Base-by-base conservation (phyloP, 2,113 vertebrate genomes). In the Periophthalmodon schlosseri region DNA sequence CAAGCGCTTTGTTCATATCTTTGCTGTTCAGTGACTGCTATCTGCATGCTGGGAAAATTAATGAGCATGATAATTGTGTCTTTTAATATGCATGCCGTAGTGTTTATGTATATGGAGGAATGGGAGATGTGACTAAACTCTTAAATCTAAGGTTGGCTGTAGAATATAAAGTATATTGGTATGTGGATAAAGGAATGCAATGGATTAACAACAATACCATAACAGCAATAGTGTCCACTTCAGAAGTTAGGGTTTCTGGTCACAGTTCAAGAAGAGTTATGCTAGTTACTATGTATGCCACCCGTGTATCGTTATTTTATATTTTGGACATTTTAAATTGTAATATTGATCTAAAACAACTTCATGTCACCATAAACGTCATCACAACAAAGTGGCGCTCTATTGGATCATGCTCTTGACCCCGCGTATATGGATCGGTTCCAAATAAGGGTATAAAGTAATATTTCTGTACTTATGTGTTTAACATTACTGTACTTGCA, bases 41-140 rank as follows among this genome's bases (percentile, higher is more conserved):
- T 76, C 79, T 81, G 71, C 71, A 68, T 39, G 73, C 69, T 13
- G 49, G 71, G 77, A 85, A 80, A 85, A 72, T 80, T 65, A 83
- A 86, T 80, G 70, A 89, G 70, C 88, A 75, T 47, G 74, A 69
- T 21, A 52, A 70, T 80, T 68, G 58, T 54, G 33, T 65, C 63
- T 50, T 64, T 77, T 76, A 20, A 60, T 69, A 20, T 79, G 50
- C 24, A 69, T 50, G 44, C 65, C 73, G n/a, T 74, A 44, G n/a
- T 44, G 72, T 24, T 72, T 36, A 36, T 78, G 16, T 69, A 63
- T 63, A 15, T 36, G 18, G 10, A 65, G 63, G 10, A 65, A 44
- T n/a, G 63, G 34, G 34, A 64, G 34, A 44, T 65, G 63, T 39
- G 63, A 65, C 68, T 74, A 33, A 70, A 60, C 60, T 63, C 15